Evolutionary conservation across 2,113 vertebrate species (phyloP).

Genomic region (Zosterops hypoxanthus): DNA sequence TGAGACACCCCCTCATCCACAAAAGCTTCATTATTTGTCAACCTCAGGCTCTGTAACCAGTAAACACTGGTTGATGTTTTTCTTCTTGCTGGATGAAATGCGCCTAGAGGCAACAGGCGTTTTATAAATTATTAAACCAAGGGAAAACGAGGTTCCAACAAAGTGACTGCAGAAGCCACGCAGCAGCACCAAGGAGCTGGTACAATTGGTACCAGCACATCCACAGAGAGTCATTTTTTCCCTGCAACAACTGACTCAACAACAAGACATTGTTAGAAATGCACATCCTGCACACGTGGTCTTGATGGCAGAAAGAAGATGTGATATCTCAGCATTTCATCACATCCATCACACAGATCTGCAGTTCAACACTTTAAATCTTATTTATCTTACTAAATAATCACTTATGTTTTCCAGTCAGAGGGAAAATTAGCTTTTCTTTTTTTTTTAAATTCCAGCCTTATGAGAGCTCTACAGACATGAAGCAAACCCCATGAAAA

Average conservation of each 20-base stretch:
- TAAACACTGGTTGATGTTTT: constrained; percentile 49
- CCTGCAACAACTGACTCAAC: not conserved
- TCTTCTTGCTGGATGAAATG: constrained; percentile 49
- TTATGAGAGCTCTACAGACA: not conserved
- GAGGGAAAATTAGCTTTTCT: not conserved
- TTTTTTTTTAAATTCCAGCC: not conserved
- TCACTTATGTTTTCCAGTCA: not conserved
- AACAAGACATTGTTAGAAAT: constrained; percentile 52
- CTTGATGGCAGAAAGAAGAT: not conserved
- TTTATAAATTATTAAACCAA: constrained; percentile 67
- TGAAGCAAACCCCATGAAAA: not conserved
- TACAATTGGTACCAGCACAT: constrained; percentile 56
- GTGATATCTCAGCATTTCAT: constrained; percentile 9
- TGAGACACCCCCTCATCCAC: not conserved
- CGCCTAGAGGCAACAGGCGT: constrained; percentile 43
- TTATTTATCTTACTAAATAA: not conserved
- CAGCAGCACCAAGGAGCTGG: constrained; percentile 5
- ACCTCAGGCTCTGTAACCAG: not conserved
- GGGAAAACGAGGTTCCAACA: constrained; percentile 52
- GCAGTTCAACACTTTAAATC: not conserved
- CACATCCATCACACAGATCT: not conserved
- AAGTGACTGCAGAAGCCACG: constrained; percentile 23
- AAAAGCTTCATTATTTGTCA: constrained; percentile 56
- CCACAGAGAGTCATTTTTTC: constrained; percentile 31
- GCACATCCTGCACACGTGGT: constrained; percentile 7